Evolutionary conservation across 2,797 vertebrate genomes (phyloP).

Genomic region (Ceryle rudis): DNA sequence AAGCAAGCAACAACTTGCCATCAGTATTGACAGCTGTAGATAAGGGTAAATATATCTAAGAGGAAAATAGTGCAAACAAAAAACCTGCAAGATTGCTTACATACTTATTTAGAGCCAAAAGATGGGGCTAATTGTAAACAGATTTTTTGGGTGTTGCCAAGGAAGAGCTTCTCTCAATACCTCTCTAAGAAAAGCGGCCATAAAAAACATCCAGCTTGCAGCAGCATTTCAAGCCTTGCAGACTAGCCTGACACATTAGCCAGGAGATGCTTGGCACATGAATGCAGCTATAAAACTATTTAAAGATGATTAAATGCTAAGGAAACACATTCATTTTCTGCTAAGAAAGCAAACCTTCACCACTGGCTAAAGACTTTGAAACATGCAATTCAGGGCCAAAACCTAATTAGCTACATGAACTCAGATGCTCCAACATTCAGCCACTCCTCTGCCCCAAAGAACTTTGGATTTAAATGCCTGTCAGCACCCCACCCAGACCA

Average conservation of each 20-base stretch:
- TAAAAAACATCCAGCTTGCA: background rate
- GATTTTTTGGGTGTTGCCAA: background rate
- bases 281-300: background rate
- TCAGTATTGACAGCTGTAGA: background rate
- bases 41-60: background rate
- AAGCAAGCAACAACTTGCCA: background rate
- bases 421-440: background rate
- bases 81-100: background rate
- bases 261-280: background rate
- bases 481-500: rapidly evolving
- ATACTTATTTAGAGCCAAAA: background rate
- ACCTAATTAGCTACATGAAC: background rate
- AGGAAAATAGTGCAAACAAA: background rate
- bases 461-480: rapidly evolving
- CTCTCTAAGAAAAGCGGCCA: background rate
- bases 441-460: background rate
- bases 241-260: background rate
- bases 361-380: background rate
- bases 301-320: background rate
- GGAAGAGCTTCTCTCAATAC: background rate
- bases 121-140: background rate
- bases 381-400: background rate
- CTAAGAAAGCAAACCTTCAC: background rate
- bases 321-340: background rate
- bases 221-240: background rate